Conservation (phyloP, 2,797 vertebrate genomes). For the Anabacerthia variegaticeps region DNA sequence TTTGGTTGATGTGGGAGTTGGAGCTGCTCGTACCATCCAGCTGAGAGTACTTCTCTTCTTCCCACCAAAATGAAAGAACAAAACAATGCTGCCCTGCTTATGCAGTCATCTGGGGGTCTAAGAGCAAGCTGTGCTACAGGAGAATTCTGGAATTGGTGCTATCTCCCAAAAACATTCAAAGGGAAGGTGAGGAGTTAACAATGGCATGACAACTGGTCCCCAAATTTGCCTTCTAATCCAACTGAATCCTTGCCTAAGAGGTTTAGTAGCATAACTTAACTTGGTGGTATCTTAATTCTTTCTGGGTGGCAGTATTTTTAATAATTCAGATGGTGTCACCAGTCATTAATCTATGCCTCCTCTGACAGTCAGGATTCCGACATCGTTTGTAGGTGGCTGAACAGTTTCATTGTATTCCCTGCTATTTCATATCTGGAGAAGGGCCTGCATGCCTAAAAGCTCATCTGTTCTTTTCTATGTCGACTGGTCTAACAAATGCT, state of each 20-base stretch:
- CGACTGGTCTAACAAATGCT: conserved; percentile 37
- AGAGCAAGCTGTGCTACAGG: neutral
- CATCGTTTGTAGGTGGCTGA: conserved; percentile 52
- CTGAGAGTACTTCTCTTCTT: neutral
- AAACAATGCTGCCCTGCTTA: neutral
- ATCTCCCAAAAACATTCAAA: neutral
- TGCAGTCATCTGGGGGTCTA: neutral
- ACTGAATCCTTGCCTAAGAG: neutral
- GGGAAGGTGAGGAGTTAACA: neutral
- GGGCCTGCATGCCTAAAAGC: conserved; percentile 11
- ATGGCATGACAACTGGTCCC: neutral
- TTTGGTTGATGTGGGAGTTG: neutral
- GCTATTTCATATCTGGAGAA: conserved; percentile 34
- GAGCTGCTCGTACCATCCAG: neutral
- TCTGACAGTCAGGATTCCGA: conserved; percentile 41
- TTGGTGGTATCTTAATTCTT: neutral
- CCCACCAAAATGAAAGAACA: neutral
- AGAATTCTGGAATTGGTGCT: neutral
- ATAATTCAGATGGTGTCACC: conserved; percentile 38
- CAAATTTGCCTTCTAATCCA: neutral
- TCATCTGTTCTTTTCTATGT: neutral
- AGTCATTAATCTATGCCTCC: conserved; percentile 46
- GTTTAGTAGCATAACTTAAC: neutral
- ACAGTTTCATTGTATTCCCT: conserved; percentile 52
- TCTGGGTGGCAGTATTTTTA: neutral